A percentile compares a stretch with the other conserved stretches of the same genome.
Evolutionary conservation across 2,113 vertebrate species (phyloP).

Genomic region (Lipophrys pholis): DNA sequence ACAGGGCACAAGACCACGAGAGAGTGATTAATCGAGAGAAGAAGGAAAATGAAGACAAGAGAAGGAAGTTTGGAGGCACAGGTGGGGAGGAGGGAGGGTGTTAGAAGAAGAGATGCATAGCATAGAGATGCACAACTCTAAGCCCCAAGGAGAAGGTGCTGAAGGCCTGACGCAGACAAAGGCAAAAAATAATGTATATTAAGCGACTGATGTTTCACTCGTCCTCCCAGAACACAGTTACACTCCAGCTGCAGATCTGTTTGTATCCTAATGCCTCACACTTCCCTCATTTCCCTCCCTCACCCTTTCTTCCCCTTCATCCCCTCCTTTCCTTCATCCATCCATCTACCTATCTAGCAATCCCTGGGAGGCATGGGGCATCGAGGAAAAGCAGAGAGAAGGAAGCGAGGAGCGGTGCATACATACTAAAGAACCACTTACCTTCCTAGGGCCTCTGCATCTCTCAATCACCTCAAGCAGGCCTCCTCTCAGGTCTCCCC

Average conservation of each 20-base stretch:
- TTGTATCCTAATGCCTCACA: conserved; percentile 76
- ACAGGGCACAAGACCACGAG: conserved; percentile 65
- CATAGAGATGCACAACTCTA: not conserved
- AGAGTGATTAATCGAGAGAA: conserved; percentile 68
- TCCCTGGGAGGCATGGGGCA: conserved; percentile 79
- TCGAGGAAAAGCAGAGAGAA: conserved; percentile 72
- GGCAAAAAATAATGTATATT: conserved; percentile 30
- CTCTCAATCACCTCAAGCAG: conserved; percentile 82
- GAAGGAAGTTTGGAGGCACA: conserved; percentile 42
- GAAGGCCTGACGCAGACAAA: conserved; percentile 15
- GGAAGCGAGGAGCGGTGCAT: conserved; percentile 75
- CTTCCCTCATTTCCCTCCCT: conserved; percentile 75
- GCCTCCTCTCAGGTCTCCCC: conserved; percentile 81
- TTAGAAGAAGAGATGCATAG: conserved; percentile 16
- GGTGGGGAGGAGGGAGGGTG: conserved; percentile 32
- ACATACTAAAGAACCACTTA: conserved; percentile 87
- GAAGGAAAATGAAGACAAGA: conserved; percentile 12
- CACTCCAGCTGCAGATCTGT: conserved; percentile 71
- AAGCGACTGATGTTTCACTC: conserved; percentile 53
- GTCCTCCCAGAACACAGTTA: conserved; percentile 52
- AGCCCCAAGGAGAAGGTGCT: conserved; percentile 2
- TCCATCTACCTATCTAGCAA: conserved; percentile 77
- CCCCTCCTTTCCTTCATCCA: conserved; percentile 52
- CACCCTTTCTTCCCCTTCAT: conserved; percentile 27
- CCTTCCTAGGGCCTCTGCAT: conserved; percentile 80